Evolutionary conservation across 2,888 invertebrate species (phyloP).

Genomic region (Nemotelus pantherinus): DNA sequence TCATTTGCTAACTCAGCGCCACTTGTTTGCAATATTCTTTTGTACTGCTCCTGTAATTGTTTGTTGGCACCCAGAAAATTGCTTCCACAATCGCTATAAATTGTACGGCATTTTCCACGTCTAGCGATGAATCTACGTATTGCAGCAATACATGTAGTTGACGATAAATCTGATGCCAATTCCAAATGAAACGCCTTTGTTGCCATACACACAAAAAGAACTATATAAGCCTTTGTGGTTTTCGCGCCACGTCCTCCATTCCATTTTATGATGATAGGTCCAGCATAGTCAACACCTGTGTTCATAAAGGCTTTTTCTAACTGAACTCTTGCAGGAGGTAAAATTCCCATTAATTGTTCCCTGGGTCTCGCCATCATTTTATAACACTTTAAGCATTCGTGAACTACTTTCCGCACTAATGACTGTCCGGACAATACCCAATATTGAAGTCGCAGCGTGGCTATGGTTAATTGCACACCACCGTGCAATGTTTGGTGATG

Average conservation of each 20-base stretch:
- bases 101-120: background rate
- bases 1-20: too few relatives aligned
- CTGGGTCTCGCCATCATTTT: background rate
- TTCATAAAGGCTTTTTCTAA: background rate
- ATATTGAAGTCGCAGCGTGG: too few relatives aligned
- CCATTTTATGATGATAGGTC: slow-evolving; percentile 1
- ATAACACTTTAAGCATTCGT: background rate
- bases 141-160: too few relatives aligned
- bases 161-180: too few relatives aligned
- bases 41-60: background rate
- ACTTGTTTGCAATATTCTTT: too few relatives aligned
- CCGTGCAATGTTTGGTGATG: background rate
- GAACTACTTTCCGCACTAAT: background rate
- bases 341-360: background rate
- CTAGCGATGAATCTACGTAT: background rate
- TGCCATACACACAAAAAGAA: slow-evolving; percentile 44
- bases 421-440: too few relatives aligned
- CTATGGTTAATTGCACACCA: background rate
- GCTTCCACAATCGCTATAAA: background rate
- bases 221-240: slow-evolving; percentile 1
- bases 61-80: background rate
- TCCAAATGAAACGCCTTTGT: too few relatives aligned
- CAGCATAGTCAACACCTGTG: slow-evolving; percentile 11
- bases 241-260: slow-evolving; percentile 38
- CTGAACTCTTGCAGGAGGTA: background rate